Conservation (phyloP, 2,888 invertebrate species). For the Isotomurus palustris region DNA sequence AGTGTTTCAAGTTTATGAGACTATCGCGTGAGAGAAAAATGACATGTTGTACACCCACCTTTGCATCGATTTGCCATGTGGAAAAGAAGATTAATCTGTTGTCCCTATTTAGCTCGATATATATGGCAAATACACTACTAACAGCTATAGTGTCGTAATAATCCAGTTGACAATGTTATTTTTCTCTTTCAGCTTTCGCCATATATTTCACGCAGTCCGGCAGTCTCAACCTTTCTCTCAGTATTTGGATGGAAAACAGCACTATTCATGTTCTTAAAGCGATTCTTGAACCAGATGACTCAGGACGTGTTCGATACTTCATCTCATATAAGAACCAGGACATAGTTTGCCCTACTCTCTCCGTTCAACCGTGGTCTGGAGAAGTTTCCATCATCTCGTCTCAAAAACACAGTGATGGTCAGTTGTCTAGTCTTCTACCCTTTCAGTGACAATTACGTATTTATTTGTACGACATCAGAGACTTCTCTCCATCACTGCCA, state of each 20-base stretch:
- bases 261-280: constrained; percentile 24
- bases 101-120: not conserved
- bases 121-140: not conserved
- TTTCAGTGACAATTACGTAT: too few species aligned
- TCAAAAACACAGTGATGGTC: not conserved
- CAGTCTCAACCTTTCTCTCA: not conserved
- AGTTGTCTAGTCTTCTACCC: too few species aligned
- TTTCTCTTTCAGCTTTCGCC: constrained; percentile 6
- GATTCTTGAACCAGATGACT: constrained; percentile 20
- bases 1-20: constrained; percentile 10
- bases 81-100: constrained; percentile 2
- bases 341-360: constrained; percentile 10
- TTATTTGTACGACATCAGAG: too few species aligned
- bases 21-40: constrained; percentile 11
- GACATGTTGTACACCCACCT: constrained; percentile 2
- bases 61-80: constrained; percentile 7
- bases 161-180: not conserved
- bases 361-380: constrained; percentile 13
- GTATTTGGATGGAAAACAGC: constrained; percentile 8
- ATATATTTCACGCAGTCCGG: constrained; percentile 2
- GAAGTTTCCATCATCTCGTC: not conserved
- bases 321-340: not conserved
- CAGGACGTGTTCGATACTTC: constrained; percentile 16
- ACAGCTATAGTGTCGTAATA: not conserved
- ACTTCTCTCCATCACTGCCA: too few species aligned